phyloP scores from a whole-genome alignment of 2,888 invertebrate species.

The Hypena proboscidalis region DNA sequence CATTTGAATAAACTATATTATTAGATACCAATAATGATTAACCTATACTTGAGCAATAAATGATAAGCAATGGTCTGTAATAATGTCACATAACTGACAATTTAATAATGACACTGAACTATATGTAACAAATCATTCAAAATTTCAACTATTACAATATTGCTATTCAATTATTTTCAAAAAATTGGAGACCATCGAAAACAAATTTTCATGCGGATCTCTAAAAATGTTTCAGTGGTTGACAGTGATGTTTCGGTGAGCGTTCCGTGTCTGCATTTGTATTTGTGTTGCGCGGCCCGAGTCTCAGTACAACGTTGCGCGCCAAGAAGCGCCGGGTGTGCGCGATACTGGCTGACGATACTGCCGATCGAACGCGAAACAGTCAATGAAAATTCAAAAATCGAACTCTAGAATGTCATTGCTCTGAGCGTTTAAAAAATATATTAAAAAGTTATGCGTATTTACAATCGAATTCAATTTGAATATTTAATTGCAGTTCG shows the following conservation, averaged over 20 bases:
- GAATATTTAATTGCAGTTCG: conserved; percentile 9
- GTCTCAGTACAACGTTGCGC: conserved; percentile 69
- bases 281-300: conserved; percentile 34
- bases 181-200: not conserved
- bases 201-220: conserved; percentile 25
- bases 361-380: conserved; percentile 55
- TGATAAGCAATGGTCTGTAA: too few species aligned
- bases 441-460: too few species aligned
- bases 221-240: conserved; percentile 44
- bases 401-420: conserved; percentile 54
- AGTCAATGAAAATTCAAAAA: conserved; percentile 57
- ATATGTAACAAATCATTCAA: too few species aligned
- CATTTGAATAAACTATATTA: too few species aligned
- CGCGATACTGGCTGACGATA: conserved; percentile 47
- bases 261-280: conserved; percentile 37
- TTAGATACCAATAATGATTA: too few species aligned
- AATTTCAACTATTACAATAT: too few species aligned
- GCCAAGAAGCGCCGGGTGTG: conserved; percentile 63
- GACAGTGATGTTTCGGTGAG: conserved; percentile 56
- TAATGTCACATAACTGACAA: too few species aligned
- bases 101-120: too few species aligned
- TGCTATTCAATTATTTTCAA: not conserved
- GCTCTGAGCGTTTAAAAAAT: conserved; percentile 47
- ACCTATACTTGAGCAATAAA: too few species aligned
- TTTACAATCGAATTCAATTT: conserved; percentile 41